Percentiles rank a stretch among this genome's conserved stretches.
phyloP scores from a whole-genome alignment of 2,888 invertebrate genomes.

The Malacosoma neustria region DNA sequence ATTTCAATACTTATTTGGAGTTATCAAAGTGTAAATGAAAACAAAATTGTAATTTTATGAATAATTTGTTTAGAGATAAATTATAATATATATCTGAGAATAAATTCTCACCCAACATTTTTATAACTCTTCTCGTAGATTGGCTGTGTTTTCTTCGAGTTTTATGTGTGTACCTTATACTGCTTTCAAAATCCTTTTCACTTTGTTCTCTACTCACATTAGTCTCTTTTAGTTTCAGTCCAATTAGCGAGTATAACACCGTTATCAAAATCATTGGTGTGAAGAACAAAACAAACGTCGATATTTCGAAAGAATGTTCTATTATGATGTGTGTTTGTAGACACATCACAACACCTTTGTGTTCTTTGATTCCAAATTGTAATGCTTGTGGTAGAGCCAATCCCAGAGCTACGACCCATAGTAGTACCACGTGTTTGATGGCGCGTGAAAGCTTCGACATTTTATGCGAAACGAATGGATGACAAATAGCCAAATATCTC shows the following conservation, averaged over 20 bases:
- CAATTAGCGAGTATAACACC: slow-evolving; percentile 81
- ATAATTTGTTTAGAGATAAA: too few relatives aligned
- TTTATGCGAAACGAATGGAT: slow-evolving; percentile 81
- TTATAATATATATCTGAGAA: slow-evolving; percentile 3
- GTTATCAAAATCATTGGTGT: slow-evolving; percentile 85
- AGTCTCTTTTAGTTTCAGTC: slow-evolving; percentile 73
- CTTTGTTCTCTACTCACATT: slow-evolving; percentile 36
- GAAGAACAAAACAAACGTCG: slow-evolving; percentile 83
- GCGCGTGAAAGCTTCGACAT: slow-evolving; percentile 92
- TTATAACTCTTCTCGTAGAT: slow-evolving; percentile 80
- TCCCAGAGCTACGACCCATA: slow-evolving; percentile 87
- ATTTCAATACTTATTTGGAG: too few relatives aligned
- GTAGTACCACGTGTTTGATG: slow-evolving; percentile 83
- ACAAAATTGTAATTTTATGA: too few relatives aligned
- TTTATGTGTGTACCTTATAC: slow-evolving; percentile 28
- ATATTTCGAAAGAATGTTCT: slow-evolving; percentile 80
- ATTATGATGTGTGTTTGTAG: slow-evolving; percentile 67
- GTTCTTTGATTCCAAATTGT: slow-evolving; percentile 52
- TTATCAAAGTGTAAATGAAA: too few relatives aligned
- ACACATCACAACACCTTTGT: slow-evolving; percentile 56
- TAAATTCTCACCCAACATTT: slow-evolving; percentile 81
- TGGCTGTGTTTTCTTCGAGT: slow-evolving; percentile 59
- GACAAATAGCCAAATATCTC: slow-evolving; percentile 77
- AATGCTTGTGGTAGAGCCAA: slow-evolving; percentile 83
- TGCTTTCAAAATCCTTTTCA: slow-evolving; percentile 28